These are phyloP conservation scores for Montipora capitata DNA, from an alignment of 92 coral and sea anemone species.

Conservation along the genomic window DNA sequence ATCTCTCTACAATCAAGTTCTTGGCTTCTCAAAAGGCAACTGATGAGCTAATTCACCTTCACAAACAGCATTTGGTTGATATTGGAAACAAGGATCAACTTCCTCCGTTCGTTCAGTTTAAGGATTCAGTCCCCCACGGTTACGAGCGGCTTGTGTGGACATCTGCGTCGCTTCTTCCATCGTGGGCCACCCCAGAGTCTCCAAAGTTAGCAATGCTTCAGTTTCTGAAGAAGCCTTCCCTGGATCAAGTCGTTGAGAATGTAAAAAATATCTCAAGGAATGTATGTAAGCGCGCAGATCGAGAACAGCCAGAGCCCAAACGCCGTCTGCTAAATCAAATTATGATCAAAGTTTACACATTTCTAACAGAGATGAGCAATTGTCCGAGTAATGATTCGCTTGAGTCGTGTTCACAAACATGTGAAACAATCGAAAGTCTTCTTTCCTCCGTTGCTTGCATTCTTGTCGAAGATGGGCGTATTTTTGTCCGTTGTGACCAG, in stretches of 20 bases:
- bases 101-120: conserved; percentile 59
- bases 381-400: conserved; percentile 21
- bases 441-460: conserved; percentile 69
- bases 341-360: conserved; percentile 74
- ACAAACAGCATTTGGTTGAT: conserved; percentile 57
- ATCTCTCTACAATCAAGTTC: conserved; percentile 78
- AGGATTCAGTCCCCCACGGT: conserved; percentile 65
- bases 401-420: conserved; percentile 49
- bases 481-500: conserved; percentile 87
- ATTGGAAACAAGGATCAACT: not conserved
- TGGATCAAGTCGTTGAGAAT: conserved; percentile 74
- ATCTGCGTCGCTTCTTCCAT: conserved; percentile 78
- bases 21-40: conserved; percentile 71
- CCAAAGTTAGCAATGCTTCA: conserved; percentile 33
- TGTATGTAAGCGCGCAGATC: conserved; percentile 53
- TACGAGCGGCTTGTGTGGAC: conserved; percentile 80
- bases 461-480: conserved; percentile 82
- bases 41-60: conserved; percentile 44
- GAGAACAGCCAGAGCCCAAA: conserved; percentile 50
- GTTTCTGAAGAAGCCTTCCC: conserved; percentile 69
- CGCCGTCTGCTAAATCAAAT: conserved; percentile 52
- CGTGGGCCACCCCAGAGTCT: conserved; percentile 55
- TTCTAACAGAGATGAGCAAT: conserved; percentile 42
- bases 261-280: conserved; percentile 58
- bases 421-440: conserved; percentile 16